These are phyloP conservation scores for Meteorus sp. DNA, from an alignment of 1,140 invertebrate genomes.

Conservation along the genomic window DNA sequence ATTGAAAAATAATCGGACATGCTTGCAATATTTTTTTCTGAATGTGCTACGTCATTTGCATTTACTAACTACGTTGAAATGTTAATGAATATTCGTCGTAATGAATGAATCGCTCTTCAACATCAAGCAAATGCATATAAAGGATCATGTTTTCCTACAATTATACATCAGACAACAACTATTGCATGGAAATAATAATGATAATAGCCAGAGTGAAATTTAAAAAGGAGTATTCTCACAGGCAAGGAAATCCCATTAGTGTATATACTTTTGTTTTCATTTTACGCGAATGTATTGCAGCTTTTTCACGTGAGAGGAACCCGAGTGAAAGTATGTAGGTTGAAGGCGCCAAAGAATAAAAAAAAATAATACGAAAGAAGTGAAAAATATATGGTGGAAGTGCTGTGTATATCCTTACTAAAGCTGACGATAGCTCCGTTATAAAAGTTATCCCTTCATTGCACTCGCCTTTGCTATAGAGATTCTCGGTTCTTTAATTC, in stretches of 20 bases:
- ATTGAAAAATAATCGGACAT: no score
- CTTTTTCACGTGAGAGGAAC: neutral
- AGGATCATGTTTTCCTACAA: neutral
- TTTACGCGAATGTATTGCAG: conserved; percentile 9
- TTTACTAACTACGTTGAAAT: no score
- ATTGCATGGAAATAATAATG: no score
- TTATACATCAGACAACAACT: neutral
- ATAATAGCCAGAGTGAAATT: no score
- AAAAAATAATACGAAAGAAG: no score
- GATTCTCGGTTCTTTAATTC: conserved; percentile 49
- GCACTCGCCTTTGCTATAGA: conserved; percentile 27
- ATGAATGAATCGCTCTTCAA: no score
- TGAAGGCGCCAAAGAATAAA: no score
- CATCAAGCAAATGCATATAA: neutral
- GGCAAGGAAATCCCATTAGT: conserved; percentile 20
- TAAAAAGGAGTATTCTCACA: no score
- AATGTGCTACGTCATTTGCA: no score
- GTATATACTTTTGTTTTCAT: conserved; percentile 14
- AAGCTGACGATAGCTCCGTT: conserved; percentile 34
- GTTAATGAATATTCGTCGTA: no score
- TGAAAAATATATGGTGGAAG: conserved; percentile 2
- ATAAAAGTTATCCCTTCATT: conserved; percentile 36
- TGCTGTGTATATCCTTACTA: no score
- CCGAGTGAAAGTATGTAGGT: neutral
- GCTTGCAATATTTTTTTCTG: no score